Base-by-base conservation (phyloP, 2,113 vertebrate genomes). In the Phycodurus eques region DNA sequence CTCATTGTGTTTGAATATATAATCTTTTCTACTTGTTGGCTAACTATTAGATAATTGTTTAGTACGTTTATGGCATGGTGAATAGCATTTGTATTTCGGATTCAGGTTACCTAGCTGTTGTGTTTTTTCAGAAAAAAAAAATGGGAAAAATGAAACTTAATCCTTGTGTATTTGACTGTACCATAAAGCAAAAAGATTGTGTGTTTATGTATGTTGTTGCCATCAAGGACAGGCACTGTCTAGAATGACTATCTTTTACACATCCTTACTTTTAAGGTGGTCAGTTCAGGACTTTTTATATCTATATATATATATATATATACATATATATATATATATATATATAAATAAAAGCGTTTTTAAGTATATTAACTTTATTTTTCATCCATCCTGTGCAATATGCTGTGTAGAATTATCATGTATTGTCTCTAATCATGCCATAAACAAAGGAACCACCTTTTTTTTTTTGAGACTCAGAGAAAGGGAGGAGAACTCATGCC, bases 121-220 rank as follows among this genome's bases (percentile, higher is more conserved):
- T 99, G 96, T 99, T 97, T 92, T 39, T 89, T 84, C 80, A 89
- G 82, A 87, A 94, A 95, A 95, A 94, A 95, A 69, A 54, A 20
- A 92, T 20, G 51, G 79, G 84, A 85, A 88, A 92, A 89, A 95
- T 64, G 51, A 78, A 81, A 95, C 95, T 95, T 94, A 82, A 96
- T 94, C 96, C 98, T 98, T 99, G 97, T 99, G 98, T 95, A 98
- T 98, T 98, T 91, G 96, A 97, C 95, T 99, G 96, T 98, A 99
- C 96, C 95, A 97, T 99, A 97, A 96, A 95, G 94, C 94, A 96
- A 95, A 94, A 96, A 96, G 94, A 96, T 95, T 97, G 96, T 98
- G 97, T 99, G 97, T 98, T 98, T 96, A 95, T 99, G 96, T 98
- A 96, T 94, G 94, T 99, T 95, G 95, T 94, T 93, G 90, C 91